Conservation (phyloP, 2,113 vertebrate genomes). For the Bombycilla garrulus region DNA sequence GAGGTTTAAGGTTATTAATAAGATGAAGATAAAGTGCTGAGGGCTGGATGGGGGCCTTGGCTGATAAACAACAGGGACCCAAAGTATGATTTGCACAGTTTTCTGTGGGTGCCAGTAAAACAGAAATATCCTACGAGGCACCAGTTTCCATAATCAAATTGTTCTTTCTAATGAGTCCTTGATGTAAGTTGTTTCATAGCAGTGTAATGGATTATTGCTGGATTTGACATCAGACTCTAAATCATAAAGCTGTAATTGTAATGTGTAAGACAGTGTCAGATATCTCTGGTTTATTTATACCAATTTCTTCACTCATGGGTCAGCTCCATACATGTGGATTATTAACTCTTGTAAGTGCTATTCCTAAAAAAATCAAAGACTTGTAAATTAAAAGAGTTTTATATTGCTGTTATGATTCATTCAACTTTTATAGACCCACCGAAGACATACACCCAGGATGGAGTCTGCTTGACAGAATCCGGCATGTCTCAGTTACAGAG, state of each 20-base stretch:
- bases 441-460: constrained; percentile 95
- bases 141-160: background rate
- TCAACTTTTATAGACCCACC: constrained; percentile 81
- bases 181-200: background rate
- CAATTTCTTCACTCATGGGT: background rate
- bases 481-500: constrained; percentile 94
- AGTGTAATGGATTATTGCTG: background rate
- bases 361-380: constrained; percentile 22
- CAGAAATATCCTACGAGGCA: background rate
- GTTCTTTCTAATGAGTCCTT: background rate
- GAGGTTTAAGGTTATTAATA: background rate
- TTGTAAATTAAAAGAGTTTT: constrained; percentile 35
- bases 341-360: constrained; percentile 16
- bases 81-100: background rate
- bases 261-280: background rate
- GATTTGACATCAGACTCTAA: background rate
- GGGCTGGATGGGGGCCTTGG: background rate
- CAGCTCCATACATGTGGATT: background rate
- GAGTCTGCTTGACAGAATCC: constrained; percentile 93
- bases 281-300: constrained; percentile 19
- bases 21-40: background rate
- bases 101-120: background rate
- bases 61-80: background rate
- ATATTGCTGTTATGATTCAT: constrained; percentile 54
- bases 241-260: background rate